These are phyloP conservation scores for Bombus confusus DNA, from an alignment of 1,140 invertebrate genomes.

Conservation along the genomic window DNA sequence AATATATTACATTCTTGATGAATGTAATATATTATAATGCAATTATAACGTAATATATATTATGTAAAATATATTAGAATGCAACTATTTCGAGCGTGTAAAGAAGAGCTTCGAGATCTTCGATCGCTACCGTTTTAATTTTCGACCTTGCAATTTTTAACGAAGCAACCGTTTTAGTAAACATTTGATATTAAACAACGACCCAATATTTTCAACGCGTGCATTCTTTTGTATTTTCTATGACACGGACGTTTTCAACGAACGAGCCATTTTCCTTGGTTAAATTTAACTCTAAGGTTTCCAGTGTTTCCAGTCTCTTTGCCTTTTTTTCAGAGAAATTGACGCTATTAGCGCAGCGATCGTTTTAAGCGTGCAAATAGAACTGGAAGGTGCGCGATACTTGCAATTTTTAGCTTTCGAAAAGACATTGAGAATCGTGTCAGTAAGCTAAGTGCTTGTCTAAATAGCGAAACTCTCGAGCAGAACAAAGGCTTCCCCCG, in stretches of 20 bases:
- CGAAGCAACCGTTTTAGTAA: neutral
- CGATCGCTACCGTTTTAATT: neutral
- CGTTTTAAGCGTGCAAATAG: neutral
- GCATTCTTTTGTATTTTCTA: neutral
- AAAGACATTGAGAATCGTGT: slow-evolving; percentile 7
- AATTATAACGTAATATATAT: no score
- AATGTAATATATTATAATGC: no score
- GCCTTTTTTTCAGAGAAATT: no score
- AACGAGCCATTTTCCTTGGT: neutral
- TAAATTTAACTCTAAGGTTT: no score
- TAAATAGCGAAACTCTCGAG: slow-evolving; percentile 18
- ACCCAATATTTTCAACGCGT: neutral
- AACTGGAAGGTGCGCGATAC: neutral
- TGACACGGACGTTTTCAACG: neutral
- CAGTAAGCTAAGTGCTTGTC: slow-evolving; percentile 28
- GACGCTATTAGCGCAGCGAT: neutral
- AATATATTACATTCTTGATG: no score
- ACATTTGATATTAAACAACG: no score
- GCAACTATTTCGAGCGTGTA: neutral
- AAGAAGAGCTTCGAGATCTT: neutral
- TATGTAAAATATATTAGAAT: no score
- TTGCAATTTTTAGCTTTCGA: neutral
- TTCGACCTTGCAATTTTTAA: neutral
- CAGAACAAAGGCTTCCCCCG: neutral
- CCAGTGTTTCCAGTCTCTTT: no score